Evolutionary conservation across 2,797 vertebrate species (phyloP).

Genomic region (Sebastes oblongus): DNA sequence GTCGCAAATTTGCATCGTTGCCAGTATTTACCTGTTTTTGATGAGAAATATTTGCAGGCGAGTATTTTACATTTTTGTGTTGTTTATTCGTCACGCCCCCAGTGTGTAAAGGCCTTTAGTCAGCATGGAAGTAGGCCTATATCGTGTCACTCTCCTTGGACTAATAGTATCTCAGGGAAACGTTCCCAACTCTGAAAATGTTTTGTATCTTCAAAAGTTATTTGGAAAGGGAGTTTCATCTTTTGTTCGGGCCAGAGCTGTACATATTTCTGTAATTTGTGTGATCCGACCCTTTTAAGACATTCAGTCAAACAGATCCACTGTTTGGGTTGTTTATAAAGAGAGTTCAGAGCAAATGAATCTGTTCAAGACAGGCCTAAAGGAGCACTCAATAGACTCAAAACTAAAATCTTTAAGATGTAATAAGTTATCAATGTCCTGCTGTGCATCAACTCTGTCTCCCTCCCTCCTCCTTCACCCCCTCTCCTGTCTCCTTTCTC

Average conservation of each 20-base stretch:
- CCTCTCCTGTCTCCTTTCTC: conserved; percentile 40
- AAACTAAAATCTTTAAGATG: not conserved
- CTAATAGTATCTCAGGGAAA: not conserved
- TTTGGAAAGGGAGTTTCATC: not conserved
- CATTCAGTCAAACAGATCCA: not conserved
- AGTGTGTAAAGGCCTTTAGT: no score
- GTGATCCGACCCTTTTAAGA: not conserved
- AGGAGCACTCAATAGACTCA: not conserved
- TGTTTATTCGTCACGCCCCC: no score
- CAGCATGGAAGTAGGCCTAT: no score
- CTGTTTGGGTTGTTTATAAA: not conserved
- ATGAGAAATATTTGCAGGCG: no score
- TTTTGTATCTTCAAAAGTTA: not conserved
- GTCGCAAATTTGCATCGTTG: no score
- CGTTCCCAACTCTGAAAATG: not conserved
- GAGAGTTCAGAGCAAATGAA: not conserved
- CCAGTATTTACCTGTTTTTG: no score
- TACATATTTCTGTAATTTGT: not conserved
- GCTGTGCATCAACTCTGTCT: not conserved
- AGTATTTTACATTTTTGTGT: no score
- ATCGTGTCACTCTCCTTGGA: not conserved
- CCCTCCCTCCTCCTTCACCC: conserved; percentile 9
- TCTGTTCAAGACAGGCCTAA: not conserved
- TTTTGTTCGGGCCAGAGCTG: not conserved
- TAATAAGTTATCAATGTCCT: not conserved